These are phyloP conservation scores for Oryzias curvinotus DNA, from an alignment of 2,113 vertebrate genomes.

Conservation along the genomic window DNA sequence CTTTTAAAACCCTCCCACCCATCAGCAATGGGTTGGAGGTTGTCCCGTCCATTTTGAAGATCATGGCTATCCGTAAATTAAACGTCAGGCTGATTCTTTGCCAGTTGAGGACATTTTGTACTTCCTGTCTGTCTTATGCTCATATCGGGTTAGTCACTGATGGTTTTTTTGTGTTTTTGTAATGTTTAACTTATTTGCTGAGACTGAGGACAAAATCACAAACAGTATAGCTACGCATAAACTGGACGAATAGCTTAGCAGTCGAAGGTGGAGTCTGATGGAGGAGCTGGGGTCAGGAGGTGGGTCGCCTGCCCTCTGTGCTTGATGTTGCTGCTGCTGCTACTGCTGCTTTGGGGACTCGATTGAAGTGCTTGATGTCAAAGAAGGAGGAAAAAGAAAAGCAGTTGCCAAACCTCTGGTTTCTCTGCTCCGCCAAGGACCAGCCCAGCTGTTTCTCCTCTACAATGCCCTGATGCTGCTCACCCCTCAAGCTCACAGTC, in stretches of 20 bases:
- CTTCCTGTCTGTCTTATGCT: slow-evolving; percentile 55
- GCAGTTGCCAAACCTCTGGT: slow-evolving; percentile 7
- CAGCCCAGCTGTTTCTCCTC: slow-evolving; percentile 46
- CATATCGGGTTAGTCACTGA: slow-evolving; percentile 58
- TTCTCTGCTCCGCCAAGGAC: slow-evolving; percentile 38
- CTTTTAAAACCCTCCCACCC: slow-evolving; percentile 34
- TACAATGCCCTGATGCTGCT: slow-evolving; percentile 69
- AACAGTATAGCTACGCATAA: slow-evolving; percentile 23
- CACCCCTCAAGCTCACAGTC: slow-evolving; percentile 28
- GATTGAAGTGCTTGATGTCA: slow-evolving; percentile 52
- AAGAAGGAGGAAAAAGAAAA: slow-evolving; percentile 55
- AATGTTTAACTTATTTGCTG: slow-evolving; percentile 81
- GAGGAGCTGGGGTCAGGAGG: slow-evolving; percentile 28
- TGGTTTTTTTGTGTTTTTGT: slow-evolving; percentile 69
- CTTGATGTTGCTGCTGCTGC: slow-evolving; percentile 72
- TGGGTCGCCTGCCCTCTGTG: slow-evolving; percentile 48
- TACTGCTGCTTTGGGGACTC: slow-evolving; percentile 71
- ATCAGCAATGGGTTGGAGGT: slow-evolving; percentile 23
- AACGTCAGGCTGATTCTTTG: slow-evolving; percentile 41
- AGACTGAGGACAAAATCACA: slow-evolving; percentile 39
- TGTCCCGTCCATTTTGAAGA: slow-evolving; percentile 37
- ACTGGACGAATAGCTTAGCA: slow-evolving; percentile 35
- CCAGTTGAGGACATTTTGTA: slow-evolving; percentile 58
- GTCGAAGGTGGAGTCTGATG: slow-evolving; percentile 22
- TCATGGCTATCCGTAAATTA: slow-evolving; percentile 40